Evolutionary conservation across 2,888 invertebrate genomes (phyloP).

Genomic region (Drosophila paranaensis): DNA sequence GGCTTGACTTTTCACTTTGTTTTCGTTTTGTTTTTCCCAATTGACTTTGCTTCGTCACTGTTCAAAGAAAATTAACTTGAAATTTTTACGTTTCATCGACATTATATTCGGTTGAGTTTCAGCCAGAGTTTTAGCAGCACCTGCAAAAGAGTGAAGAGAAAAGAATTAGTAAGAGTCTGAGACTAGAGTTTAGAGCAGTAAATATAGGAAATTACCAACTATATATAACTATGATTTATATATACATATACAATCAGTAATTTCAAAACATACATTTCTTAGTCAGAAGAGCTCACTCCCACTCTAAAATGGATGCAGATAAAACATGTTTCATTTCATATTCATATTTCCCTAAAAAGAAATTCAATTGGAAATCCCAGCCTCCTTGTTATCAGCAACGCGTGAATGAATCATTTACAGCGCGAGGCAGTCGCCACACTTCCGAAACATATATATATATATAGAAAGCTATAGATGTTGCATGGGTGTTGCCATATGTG

Average conservation of each 20-base stretch:
- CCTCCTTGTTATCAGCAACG: slow-evolving; percentile 26
- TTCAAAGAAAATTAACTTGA: slow-evolving; percentile 54
- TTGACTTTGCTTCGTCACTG: slow-evolving; percentile 18
- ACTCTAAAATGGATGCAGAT: background rate
- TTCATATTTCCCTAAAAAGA: background rate
- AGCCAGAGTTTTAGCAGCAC: slow-evolving; percentile 14
- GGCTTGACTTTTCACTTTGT: slow-evolving; percentile 14
- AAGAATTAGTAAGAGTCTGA: background rate
- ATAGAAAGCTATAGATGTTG: slow-evolving; percentile 1
- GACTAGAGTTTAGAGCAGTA: background rate
- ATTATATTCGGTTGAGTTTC: slow-evolving; percentile 57
- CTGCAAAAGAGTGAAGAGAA: slow-evolving; percentile 28
- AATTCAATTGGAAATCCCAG: background rate
- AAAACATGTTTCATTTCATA: background rate
- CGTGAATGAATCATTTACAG: slow-evolving; percentile 38
- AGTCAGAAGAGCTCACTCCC: background rate
- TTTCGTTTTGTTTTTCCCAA: slow-evolving; percentile 16
- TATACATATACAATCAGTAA: too few species aligned
- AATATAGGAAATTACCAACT: background rate
- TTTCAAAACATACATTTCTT: background rate
- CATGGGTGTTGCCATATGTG: slow-evolving; percentile 33
- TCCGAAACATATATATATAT: slow-evolving; percentile 23
- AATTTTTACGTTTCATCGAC: slow-evolving; percentile 73
- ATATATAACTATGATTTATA: too few species aligned
- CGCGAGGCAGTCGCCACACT: slow-evolving; percentile 14